Evolutionary conservation across 1,140 invertebrate species (phyloP), one percentile per base, ranked within the genome.

Genomic region (Papilio glaucus): DNA sequence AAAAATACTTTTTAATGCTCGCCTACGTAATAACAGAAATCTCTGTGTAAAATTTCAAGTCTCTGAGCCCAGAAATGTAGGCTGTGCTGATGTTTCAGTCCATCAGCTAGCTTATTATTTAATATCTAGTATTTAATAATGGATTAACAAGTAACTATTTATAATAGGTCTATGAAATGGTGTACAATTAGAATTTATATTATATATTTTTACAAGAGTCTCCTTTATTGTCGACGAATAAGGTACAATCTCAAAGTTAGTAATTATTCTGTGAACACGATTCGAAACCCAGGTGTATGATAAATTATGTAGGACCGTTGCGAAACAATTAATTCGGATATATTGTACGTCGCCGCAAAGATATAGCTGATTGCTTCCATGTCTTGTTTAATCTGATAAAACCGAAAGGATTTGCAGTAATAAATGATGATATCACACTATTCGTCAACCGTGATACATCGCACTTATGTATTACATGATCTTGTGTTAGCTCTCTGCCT

Each of bases 311-410:
- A 57, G 49, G 49, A 53, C 12, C 6, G 42, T 57, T 24, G 10
- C 21, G 21, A 12, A 10, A 57, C 18, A 57, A 57, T 57, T 57
- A 57, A 24, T 49, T 49, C 45, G 45, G 15, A 24, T 21, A 57
- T 15, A 21, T 49, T 49, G 12, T 41, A 13, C 12, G 45, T 21
- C 45, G 29, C 6, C 29, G 8, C 45, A 24, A 57, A 24, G 49
- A 57, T 57, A 57, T 24, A 21, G 9, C 49, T 57, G 49, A 57
- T 57, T 57, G 49, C 49, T 26, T 57, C 49, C 24, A 49, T 45
- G 45, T 53, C 15, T 21, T 53, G 18, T 21, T 53, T 53, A 24
- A 26, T 26, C 21, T 57, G 49, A 21, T 57, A 57, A 57, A 12
- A 12, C 45, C 7, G 10, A 57, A 21, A 57, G 21, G 45, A 49